Percentiles rank a stretch among this genome's conserved stretches.
Conservation (phyloP, 2,888 invertebrate species). For the Scaptomyza tumidula region DNA sequence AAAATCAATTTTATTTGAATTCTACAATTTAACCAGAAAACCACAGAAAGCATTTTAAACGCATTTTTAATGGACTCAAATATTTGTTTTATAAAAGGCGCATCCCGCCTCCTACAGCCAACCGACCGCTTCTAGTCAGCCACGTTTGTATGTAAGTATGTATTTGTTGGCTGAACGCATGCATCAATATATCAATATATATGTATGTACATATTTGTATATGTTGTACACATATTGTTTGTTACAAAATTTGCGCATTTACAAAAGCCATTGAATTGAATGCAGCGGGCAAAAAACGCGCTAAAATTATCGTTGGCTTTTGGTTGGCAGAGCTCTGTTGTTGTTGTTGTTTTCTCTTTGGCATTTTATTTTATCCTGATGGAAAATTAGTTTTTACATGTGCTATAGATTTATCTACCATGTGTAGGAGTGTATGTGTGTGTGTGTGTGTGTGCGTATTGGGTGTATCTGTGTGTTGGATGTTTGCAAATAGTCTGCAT, state of each 20-base stretch:
- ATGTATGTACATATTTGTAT: constrained; percentile 27
- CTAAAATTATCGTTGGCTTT: constrained; percentile 74
- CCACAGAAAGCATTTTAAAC: constrained; percentile 79
- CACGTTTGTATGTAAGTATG: constrained; percentile 21
- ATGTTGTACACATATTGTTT: constrained; percentile 69
- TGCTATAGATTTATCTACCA: constrained; percentile 60
- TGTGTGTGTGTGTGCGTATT: constrained; percentile 13
- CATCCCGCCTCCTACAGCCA: constrained; percentile 3
- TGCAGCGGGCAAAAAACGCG: constrained; percentile 62
- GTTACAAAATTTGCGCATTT: constrained; percentile 76
- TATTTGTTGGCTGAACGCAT: constrained; percentile 22
- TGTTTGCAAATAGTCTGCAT: constrained; percentile 80
- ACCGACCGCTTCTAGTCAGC: constrained; percentile 6
- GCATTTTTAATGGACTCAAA: constrained; percentile 83
- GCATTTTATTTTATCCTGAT: constrained; percentile 72
- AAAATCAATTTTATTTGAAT: constrained; percentile 81
- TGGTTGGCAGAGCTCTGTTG: constrained; percentile 16
- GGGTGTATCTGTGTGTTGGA: constrained; percentile 33
- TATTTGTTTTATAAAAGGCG: constrained; percentile 77
- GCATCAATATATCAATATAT: constrained; percentile 58
- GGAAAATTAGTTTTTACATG: constrained; percentile 75
- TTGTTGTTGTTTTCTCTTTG: constrained; percentile 19
- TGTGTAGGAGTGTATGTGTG: constrained; percentile 23
- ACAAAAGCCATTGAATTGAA: constrained; percentile 66
- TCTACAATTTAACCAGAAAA: constrained; percentile 80